These are phyloP conservation scores for Pentalonia nigronervosa DNA, from an alignment of 1,140 invertebrate species.

Conservation along the genomic window DNA sequence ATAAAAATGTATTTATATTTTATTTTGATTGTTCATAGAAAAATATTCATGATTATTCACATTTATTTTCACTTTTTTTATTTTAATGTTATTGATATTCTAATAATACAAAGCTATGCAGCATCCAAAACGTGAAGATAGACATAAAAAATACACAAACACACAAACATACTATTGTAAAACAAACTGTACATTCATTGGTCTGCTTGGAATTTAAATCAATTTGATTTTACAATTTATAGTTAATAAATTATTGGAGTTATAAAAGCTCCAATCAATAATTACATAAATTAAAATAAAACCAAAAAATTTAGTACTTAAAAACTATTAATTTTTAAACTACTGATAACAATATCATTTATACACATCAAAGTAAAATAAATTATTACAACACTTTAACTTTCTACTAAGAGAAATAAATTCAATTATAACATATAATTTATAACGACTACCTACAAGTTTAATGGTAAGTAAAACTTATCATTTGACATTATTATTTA, in stretches of 20 bases:
- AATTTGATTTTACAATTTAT: background rate
- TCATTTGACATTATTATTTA: background rate
- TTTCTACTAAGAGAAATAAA: background rate
- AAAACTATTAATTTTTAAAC: background rate
- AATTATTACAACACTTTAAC: constrained; percentile 17
- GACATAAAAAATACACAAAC: background rate
- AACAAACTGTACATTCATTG: background rate
- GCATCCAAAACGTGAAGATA: background rate
- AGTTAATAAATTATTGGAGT: background rate
- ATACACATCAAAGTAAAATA: background rate
- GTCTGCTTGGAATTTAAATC: background rate
- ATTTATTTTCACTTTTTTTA: background rate
- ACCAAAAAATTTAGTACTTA: background rate
- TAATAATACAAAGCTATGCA: background rate
- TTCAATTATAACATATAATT: background rate
- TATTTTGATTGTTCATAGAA: background rate
- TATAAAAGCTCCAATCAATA: background rate
- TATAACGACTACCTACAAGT: background rate
- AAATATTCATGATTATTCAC: background rate
- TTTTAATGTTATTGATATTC: background rate
- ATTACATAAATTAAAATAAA: background rate
- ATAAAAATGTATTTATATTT: background rate
- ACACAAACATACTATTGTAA: background rate
- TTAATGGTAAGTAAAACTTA: background rate
- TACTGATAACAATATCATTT: background rate